Evolutionary conservation across 2,113 vertebrate genomes (phyloP), one percentile per base, ranked within the genome.

Genomic region (Anhinga rufa): DNA sequence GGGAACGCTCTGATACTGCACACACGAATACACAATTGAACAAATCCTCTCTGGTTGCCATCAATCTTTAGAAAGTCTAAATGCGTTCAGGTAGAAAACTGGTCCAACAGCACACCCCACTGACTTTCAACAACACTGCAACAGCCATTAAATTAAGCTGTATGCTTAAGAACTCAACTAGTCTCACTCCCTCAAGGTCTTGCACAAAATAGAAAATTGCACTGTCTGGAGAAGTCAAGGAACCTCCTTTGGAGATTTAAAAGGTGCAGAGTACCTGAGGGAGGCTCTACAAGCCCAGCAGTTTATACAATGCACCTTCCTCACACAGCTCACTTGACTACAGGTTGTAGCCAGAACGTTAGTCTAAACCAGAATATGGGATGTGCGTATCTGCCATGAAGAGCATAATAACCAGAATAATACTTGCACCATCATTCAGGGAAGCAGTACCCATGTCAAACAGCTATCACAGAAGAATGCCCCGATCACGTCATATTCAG

Each of bases 61-160:
- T 42, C 42, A 28, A 36, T n/a, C 61, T 88, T 71, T 32, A 46
- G 18, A 6, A 44, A 40, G 26, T 32, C 52, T 77, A 64, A 85
- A 69, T 9, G 42, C 22, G 51, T 54, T 83, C 4, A 4, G 48
- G 15, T 11, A 77, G 78, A 88, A 96, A 90, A 42, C 54, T 52
- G 60, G 76, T 86, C 48, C 31, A 94, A 96, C 42, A 97, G 93
- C 96, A 89, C 96, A 93, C 71, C 69, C 94, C 86, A 55, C 54
- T 77, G 97, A 61, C 79, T 26, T 52, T 34, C 52, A 61, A 14
- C 25, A 76, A 54, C 64, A 93, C 55, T 89, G 58, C 91, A 96
- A 36, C n/a, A 31, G 32, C 14, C 66, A 54, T 13, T 65, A 44
- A 42, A 62, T 52, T 10, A 5, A 54, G 40, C 13, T 26, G 3